Conservation (phyloP, 2,113 vertebrate species). For the Pristiophorus japonicus region DNA sequence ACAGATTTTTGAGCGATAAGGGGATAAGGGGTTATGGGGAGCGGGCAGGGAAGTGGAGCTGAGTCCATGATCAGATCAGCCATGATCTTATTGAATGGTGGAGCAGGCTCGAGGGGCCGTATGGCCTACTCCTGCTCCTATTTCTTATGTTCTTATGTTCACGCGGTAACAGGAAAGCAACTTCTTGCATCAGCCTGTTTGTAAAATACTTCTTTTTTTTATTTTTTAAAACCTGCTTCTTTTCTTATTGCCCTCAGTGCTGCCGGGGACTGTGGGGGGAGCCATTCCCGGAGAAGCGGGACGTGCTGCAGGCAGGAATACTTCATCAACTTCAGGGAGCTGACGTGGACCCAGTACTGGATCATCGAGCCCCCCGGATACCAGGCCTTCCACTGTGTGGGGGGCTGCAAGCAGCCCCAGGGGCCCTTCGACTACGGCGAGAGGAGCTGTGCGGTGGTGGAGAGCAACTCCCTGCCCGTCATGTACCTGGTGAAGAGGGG, state of each 20-base stretch:
- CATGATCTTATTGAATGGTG: no score
- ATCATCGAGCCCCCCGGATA: conserved; percentile 72
- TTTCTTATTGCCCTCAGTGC: background rate
- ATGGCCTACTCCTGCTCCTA: no score
- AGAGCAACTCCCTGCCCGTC: conserved; percentile 72
- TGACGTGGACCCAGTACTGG: conserved; percentile 75
- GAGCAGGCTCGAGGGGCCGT: no score
- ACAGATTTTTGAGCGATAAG: no score
- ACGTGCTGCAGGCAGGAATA: conserved; percentile 70
- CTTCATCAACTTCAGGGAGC: conserved; percentile 73
- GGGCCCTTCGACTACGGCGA: conserved; percentile 52
- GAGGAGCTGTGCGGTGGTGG: conserved; percentile 59
- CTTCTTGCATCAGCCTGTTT: background rate
- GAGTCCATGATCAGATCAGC: no score
- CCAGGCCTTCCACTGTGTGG: conserved; percentile 67
- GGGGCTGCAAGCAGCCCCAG: conserved; percentile 63
- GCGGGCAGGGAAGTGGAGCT: no score
- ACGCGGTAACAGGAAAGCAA: background rate
- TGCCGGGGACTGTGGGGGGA: conserved; percentile 62
- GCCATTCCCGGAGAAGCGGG: conserved; percentile 42
- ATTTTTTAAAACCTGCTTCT: conserved; percentile 38
- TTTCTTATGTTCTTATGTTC: no score
- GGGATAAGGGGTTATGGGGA: no score
- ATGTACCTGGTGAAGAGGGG: conserved; percentile 81
- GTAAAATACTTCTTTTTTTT: background rate